Evolutionary conservation across 64 coral and sea anemone genomes (phyloP), one percentile per base, ranked within the genome.

Genomic region (Dendrophyllia cribrosa): DNA sequence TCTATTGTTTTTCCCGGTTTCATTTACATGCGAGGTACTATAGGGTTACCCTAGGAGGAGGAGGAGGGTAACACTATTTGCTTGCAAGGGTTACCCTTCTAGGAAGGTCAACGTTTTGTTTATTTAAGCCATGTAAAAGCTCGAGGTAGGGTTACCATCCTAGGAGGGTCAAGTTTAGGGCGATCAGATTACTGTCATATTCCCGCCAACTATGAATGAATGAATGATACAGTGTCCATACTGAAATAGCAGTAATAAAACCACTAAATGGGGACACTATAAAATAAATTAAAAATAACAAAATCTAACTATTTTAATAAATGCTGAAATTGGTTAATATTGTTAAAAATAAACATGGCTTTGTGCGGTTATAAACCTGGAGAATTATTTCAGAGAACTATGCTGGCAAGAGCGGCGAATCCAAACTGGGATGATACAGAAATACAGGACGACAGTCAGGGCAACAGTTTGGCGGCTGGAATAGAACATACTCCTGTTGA

Each of bases 301-400:
- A n/a, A n/a, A n/a, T n/a, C n/a, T n/a, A n/a, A n/a, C n/a, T n/a
- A n/a, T n/a, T n/a, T n/a, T n/a, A n/a, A n/a, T n/a, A n/a, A n/a
- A n/a, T n/a, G n/a, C n/a, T n/a, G n/a, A n/a, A n/a, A n/a, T n/a
- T n/a, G n/a, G n/a, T n/a, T n/a, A n/a, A n/a, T n/a, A n/a, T n/a
- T n/a, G n/a, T n/a, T n/a, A n/a, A n/a, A n/a, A n/a, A n/a, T 46
- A 53, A 53, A 77, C 50, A 77, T 77, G 47, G 16, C 47, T 53
- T 77, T 16, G 74, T 16, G 48, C 47, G 48, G 74, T 77, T 52
- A 77, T 77, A 77, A 77, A 77, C 74, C 74, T 77, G 74, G 74
- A 46, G 49, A 77, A 53, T 46, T 53, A 52, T 77, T 77, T 77
- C 48, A 14, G 47, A 46, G 50, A 77, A 77, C 49, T 51, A 55